Conservation (phyloP, 2,113 vertebrate species). For the Scartelaos histophorus region DNA sequence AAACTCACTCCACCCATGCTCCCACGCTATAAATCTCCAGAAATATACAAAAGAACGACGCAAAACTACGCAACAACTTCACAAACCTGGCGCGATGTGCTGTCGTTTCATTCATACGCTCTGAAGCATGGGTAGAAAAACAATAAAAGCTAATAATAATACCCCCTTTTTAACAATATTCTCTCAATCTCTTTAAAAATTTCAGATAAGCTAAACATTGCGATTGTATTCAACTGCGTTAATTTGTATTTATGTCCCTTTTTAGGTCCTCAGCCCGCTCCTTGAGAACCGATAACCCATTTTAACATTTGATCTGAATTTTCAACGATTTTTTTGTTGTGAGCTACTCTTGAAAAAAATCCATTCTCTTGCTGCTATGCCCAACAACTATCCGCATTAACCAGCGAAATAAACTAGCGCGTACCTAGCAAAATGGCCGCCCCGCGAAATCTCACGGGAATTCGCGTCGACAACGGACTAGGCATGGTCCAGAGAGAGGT, state of each 20-base stretch:
- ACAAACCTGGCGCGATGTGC: no score
- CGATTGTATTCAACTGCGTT: background rate
- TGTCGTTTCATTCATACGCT: no score
- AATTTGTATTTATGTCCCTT: background rate
- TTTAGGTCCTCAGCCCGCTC: background rate
- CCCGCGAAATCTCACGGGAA: background rate
- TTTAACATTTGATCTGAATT: background rate
- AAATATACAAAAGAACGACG: no score
- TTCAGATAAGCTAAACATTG: background rate
- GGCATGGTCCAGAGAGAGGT: conserved; percentile 55
- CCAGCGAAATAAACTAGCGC: background rate
- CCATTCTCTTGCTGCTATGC: background rate
- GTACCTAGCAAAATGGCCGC: background rate
- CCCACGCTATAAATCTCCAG: no score
- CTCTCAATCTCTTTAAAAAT: background rate
- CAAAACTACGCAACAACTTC: no score
- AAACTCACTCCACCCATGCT: no score
- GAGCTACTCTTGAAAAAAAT: background rate
- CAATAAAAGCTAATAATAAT: no score
- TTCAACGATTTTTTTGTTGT: background rate
- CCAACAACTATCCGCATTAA: background rate
- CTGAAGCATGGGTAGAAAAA: no score
- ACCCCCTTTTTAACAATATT: no score
- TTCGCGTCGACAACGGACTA: conserved; percentile 44
- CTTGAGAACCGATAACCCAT: background rate